A percentile compares a stretch with the other conserved stretches of the same genome.
Evolutionary conservation across 1,140 invertebrate genomes (phyloP).

Genomic region (Palaemon carinicauda): DNA sequence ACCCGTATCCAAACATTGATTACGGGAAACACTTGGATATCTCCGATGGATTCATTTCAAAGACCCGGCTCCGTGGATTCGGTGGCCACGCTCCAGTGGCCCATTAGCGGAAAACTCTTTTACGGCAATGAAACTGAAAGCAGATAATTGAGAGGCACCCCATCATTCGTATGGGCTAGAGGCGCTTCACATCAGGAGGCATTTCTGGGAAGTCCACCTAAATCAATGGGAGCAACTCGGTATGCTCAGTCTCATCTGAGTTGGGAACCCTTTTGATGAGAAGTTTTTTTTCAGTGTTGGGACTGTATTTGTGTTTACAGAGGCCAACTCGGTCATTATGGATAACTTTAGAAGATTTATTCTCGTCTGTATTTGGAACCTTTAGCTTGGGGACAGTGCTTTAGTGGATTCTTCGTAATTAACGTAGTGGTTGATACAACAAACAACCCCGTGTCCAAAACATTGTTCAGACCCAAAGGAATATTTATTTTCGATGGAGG

Average conservation of each 20-base stretch:
- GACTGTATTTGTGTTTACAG: not conserved
- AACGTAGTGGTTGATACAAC: no score
- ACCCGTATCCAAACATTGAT: no score
- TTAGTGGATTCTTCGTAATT: no score
- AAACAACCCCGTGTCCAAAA: no score
- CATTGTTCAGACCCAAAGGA: not conserved
- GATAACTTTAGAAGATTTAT: no score
- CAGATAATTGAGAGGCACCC: constrained; percentile 60
- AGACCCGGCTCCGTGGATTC: not conserved
- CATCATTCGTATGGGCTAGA: no score
- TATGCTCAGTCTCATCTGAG: not conserved
- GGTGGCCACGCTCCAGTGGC: constrained; percentile 63
- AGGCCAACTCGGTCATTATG: not conserved
- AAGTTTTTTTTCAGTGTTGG: not conserved
- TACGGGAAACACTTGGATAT: not conserved
- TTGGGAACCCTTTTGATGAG: not conserved
- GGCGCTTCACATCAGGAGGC: constrained; percentile 57
- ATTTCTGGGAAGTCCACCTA: constrained; percentile 55
- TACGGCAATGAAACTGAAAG: constrained; percentile 62
- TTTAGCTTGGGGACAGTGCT: no score
- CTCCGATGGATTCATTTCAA: not conserved
- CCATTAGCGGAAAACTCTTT: constrained; percentile 66
- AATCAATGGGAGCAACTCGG: constrained; percentile 38
- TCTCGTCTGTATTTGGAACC: no score
- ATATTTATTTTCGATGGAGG: not conserved